Evolutionary conservation across 2,113 vertebrate genomes (phyloP).

Genomic region (Halichoeres trimaculatus): DNA sequence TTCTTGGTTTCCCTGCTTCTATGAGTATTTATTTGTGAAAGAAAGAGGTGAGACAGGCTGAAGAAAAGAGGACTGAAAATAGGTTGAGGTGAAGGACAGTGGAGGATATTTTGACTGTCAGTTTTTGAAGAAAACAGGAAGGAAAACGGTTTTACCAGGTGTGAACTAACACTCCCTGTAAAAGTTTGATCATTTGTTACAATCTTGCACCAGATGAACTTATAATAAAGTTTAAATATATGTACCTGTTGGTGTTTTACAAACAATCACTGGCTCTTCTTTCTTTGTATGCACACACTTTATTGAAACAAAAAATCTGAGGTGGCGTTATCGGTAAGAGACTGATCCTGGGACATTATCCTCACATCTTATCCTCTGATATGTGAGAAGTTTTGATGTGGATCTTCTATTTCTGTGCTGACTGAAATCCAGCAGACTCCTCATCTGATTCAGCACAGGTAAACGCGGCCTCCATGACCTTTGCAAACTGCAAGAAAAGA

Average conservation of each 20-base stretch:
- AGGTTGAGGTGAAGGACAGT: constrained; percentile 38
- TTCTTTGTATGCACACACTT: constrained; percentile 42
- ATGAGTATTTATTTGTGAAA: constrained; percentile 55
- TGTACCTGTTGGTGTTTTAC: constrained; percentile 51
- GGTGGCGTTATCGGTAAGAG: constrained; percentile 17
- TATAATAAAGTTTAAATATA: constrained; percentile 69
- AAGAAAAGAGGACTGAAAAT: neutral
- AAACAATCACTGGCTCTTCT: constrained; percentile 38
- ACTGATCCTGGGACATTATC: constrained; percentile 13
- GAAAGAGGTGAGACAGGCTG: neutral
- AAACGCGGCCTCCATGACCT: constrained; percentile 81
- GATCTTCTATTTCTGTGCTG: constrained; percentile 10
- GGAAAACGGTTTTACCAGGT: constrained; percentile 31
- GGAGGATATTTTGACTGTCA: neutral
- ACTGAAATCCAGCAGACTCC: constrained; percentile 3
- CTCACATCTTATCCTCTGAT: constrained; percentile 9
- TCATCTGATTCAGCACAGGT: constrained; percentile 78
- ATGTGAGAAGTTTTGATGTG: constrained; percentile 10
- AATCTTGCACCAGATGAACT: constrained; percentile 62
- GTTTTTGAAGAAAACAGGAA: constrained; percentile 31
- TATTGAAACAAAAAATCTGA: constrained; percentile 41
- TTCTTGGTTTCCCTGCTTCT: neutral
- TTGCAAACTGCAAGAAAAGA: constrained; percentile 76
- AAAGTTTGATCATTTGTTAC: constrained; percentile 59
- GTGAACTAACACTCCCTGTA: constrained; percentile 44